Base-by-base conservation (phyloP, 1,140 invertebrate species). In the Epicauta chinensis region DNA sequence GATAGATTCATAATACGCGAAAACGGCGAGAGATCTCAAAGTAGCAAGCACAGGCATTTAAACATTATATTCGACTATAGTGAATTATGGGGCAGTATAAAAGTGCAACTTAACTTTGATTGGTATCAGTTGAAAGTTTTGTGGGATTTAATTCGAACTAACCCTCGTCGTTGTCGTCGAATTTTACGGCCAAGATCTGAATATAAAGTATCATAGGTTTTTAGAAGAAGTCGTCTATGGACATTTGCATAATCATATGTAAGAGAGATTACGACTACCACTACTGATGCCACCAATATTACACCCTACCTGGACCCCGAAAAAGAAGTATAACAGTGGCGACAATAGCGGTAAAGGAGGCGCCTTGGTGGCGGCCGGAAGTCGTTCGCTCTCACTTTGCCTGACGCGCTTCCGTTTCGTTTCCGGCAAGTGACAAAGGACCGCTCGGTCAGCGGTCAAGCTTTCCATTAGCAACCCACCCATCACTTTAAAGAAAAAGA, bases 51-150 rank as follows among this genome's bases (percentile, higher is more conserved):
- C 23, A 37, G 31, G 23, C 44, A 59, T 52, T 53, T 52, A 34
- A 56, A 55, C 51, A 47, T 55, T 50, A 54, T 47, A 54, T 44
- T 43, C 36, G 42, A 23, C 53, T 37, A 55, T 44, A 55, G 35
- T 53, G 50, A 56, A 55, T 60, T 59, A 59, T 59, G 36, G 45
- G 34, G 23, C 23, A 32, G 46, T 45, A 57, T 59, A 57, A 56
- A 57, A 56, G 42, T 60, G 55, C 58, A 60, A 60, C 58, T 57
- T 53, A 45, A 60, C 49, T 53, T 57, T 60, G 58, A 60, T 60
- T 60, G 58, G 57, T 59, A 59, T 48, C 53, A 56, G 57, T 58
- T 53, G 43, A 45, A 53, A 34, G 32, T 34, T 59, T 59, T 56
- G 43, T 37, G 42, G n/a, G 37, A 55, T 59, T 59, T 59, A 59